Conservation (phyloP, 2,113 vertebrate species). For the Prunella fulvescens region DNA sequence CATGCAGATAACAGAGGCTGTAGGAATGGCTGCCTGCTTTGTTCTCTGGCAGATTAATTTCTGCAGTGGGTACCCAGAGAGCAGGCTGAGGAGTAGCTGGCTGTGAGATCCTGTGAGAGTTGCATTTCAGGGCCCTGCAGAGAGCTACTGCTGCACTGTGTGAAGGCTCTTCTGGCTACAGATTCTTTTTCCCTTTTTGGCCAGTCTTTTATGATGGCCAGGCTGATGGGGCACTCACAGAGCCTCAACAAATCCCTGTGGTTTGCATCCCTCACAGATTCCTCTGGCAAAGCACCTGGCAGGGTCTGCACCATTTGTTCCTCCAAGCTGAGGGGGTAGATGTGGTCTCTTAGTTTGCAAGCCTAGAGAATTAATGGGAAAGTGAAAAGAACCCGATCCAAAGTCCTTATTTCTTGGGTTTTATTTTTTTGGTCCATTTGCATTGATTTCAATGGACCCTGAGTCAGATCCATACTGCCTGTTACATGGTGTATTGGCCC, state of each 20-base stretch:
- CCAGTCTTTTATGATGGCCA: neutral
- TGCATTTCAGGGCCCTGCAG: neutral
- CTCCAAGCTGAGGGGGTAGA: neutral
- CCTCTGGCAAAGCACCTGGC: neutral
- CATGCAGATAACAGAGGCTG: neutral
- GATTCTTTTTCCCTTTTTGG: neutral
- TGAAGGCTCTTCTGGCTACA: neutral
- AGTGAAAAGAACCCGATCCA: neutral
- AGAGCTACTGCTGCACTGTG: neutral
- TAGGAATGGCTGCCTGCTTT: neutral
- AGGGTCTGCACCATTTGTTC: neutral
- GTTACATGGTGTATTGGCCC: slow-evolving; percentile 21
- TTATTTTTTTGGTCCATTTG: neutral
- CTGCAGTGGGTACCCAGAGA: neutral
- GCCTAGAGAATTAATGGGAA: neutral
- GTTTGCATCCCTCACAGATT: neutral
- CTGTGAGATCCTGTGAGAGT: neutral
- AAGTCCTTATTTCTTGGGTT: neutral
- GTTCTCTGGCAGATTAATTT: neutral
- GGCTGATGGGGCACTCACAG: neutral
- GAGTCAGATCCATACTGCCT: slow-evolving; percentile 3
- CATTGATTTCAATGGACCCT: neutral
- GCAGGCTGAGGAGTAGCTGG: neutral
- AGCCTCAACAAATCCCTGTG: fast-evolving
- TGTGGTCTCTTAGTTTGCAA: neutral